Evolutionary conservation across 2,113 vertebrate species (phyloP), one percentile per base, ranked within the genome.

Genomic region (Cariama cristata): DNA sequence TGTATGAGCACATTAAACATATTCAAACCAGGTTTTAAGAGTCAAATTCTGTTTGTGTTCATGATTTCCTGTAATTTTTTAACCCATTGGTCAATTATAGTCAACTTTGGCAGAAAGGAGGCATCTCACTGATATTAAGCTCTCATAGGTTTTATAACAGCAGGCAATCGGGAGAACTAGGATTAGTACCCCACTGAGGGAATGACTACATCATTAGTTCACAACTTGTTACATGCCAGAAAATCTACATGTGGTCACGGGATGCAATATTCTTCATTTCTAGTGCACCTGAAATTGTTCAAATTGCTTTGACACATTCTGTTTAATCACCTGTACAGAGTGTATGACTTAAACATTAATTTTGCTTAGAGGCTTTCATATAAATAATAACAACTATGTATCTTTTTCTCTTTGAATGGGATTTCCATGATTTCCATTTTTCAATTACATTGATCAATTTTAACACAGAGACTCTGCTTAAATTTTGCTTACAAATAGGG

Each of bases 201-300:
- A 91, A 96, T 94, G 91, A 96, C 93, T 91, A 79, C 89, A 93
- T 72, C 24, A 45, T 92, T 84, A 94, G 73, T 73, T 96, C 92
- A 96, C 55, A 89, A 93, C 56, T 75, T 84, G 28, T 47, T 93
- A 63, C 50, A 63, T 81, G 97, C 89, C 97, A 97, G 60, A 93
- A 96, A 94, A 89, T 42, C 76, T 93, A 81, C 64, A 94, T 68
- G 40, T 44, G 60, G 83, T 52, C 60, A 92, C 3, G 2, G 32
- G 45, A 80, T 91, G 42, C 75, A 80, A 81, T 67, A 85, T 40
- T 81, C 77, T 77, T 95, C 9, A 59, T 67, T 88, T 84, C 68
- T 94, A 38, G 12, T 85, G n/a, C 44, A 91, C n/a, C 27, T 80
- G 42, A 81, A 74, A 71, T 33, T 20, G 22, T 40, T 95, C 17